These are phyloP conservation scores for Australoheros scitulus DNA, from an alignment of 2,113 vertebrate genomes.

Conservation along the genomic window DNA sequence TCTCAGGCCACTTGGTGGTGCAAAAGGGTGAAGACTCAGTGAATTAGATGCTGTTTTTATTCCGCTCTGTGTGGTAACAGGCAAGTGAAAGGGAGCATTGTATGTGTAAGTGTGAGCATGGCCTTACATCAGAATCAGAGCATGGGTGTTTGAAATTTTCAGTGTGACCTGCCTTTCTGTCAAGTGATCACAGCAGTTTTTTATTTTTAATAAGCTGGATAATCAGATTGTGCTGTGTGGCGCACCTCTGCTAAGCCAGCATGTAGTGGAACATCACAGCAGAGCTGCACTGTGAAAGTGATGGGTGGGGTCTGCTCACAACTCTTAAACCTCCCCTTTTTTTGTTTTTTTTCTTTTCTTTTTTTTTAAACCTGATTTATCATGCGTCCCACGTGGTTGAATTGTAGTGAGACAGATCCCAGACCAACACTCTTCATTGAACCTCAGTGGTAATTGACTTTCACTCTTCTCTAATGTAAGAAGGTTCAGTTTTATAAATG, in stretches of 20 bases:
- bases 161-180: slow-evolving; percentile 25
- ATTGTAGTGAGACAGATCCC: not conserved
- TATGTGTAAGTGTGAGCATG: slow-evolving; percentile 59
- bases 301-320: not conserved
- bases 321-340: not conserved
- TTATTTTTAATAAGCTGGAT: not conserved
- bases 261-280: slow-evolving; percentile 19
- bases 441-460: too few species aligned
- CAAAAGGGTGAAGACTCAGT: not conserved
- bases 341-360: not conserved
- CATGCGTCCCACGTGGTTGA: not conserved
- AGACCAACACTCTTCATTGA: too few species aligned
- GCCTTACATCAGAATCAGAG: slow-evolving; percentile 50
- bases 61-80: slow-evolving; percentile 10
- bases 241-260: slow-evolving; percentile 27
- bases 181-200: slow-evolving; percentile 2
- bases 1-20: slow-evolving; percentile 9
- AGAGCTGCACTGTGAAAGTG: not conserved
- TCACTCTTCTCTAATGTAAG: too few species aligned
- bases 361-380: not conserved
- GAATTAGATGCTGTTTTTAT: not conserved
- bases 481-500: too few species aligned
- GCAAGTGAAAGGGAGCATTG: slow-evolving; percentile 10
- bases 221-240: not conserved
- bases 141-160: slow-evolving; percentile 43